Base-by-base conservation (phyloP, 2,888 invertebrate species). In the Caenorhabditis plicata region DNA sequence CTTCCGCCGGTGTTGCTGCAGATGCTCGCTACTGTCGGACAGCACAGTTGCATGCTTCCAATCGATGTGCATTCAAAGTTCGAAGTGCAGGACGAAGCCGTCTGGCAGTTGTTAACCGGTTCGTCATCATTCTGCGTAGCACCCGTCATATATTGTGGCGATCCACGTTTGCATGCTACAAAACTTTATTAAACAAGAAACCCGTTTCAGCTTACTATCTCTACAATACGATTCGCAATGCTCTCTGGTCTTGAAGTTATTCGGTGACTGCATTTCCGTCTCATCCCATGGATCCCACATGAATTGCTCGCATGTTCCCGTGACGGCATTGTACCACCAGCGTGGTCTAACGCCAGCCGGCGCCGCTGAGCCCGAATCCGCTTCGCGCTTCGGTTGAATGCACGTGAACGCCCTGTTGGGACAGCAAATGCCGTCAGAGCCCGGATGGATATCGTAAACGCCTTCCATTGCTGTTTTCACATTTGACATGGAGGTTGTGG, bases 251-350 rank as follows among this genome's bases (percentile, higher is more conserved):
- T 76, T 77, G 71, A 78, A 78, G 68, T 78, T 78, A 72, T 78
- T 78, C 35, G 78, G 77, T 32, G 75, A 70, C 60, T 79, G 78
- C 57, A 76, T 73, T 57, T 77, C 75, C 42, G 68, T 73, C 70
- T 77, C 78, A 65, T 77, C 77, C 78, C 77, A 79, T 40, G 78
- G 78, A 45, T 78, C 78, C 78, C 78, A 80, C 73, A 76, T 73
- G 69, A 80, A 80, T 55, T 77, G 78, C 51, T 79, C 75, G 50
- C 79, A 79, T 11, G 75, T 78, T 38, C 73, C 77, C 46, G 77
- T 79, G 19, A 76, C 76, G 8, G 77, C 71, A 48, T 79, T 79
- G 66, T 71, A 79, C 76, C 76, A 76, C 76, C 76, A 76, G 35
- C 76, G 53, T 22, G 78, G 78, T 23, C 78, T 41, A 15, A 78